Evolutionary conservation across 2,888 invertebrate genomes (phyloP).

Genomic region (Tubulanus polymorphus): DNA sequence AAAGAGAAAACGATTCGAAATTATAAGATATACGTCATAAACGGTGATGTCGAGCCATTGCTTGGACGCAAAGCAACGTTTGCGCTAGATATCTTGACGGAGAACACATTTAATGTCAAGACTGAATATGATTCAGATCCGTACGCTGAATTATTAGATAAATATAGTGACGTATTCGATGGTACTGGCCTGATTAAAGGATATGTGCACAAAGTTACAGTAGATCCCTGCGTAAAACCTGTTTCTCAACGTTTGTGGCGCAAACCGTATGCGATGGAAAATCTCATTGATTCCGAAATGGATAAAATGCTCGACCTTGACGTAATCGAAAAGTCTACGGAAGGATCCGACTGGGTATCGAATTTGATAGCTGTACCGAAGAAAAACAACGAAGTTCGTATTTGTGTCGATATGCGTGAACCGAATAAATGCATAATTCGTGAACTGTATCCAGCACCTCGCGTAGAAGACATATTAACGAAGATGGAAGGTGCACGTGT

Average conservation of each 20-base stretch:
- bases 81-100: neutral
- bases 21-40: neutral
- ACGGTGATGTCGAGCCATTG: neutral
- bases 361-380: neutral
- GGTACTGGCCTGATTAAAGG: neutral
- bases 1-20: neutral
- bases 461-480: neutral
- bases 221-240: neutral
- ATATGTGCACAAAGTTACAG: neutral
- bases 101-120: neutral
- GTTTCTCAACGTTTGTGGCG: neutral
- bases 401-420: neutral
- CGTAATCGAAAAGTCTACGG: neutral
- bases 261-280: neutral
- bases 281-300: neutral
- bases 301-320: neutral
- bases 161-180: neutral
- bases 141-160: neutral
- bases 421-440: neutral
- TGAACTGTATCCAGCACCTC: neutral
- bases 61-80: neutral
- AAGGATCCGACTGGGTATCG: slow-evolving; percentile 1
- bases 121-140: neutral
- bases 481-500: neutral
- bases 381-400: neutral